These are phyloP conservation scores for Ostrea edulis DNA, from an alignment of 1,140 invertebrate species.

Conservation along the genomic window DNA sequence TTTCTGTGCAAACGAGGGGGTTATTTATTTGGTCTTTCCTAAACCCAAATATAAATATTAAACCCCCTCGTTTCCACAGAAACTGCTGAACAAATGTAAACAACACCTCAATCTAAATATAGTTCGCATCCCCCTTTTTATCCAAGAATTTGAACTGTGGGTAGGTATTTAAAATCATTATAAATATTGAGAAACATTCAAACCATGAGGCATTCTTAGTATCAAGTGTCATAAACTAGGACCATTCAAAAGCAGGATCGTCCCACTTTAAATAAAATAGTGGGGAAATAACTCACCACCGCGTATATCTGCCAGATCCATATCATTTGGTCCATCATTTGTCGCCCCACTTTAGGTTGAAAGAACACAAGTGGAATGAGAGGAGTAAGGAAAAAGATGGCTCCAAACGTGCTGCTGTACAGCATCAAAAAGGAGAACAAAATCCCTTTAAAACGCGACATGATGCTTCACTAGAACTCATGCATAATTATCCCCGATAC, in stretches of 20 bases:
- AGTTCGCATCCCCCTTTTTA: no score
- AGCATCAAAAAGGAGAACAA: slow-evolving; percentile 47
- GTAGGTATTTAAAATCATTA: no score
- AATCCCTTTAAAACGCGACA: slow-evolving; percentile 43
- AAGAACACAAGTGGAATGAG: slow-evolving; percentile 53
- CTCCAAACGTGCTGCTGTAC: slow-evolving; percentile 53
- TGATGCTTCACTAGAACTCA: not conserved
- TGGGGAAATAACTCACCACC: slow-evolving; percentile 40
- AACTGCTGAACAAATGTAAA: no score
- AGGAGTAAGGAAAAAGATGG: slow-evolving; percentile 52
- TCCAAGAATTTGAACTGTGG: no score
- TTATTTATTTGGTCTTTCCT: no score
- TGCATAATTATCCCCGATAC: not conserved
- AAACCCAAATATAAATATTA: no score
- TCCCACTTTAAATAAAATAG: not conserved
- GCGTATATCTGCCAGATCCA: slow-evolving; percentile 56
- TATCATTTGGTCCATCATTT: slow-evolving; percentile 56
- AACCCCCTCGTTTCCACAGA: no score
- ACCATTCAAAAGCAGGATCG: not conserved
- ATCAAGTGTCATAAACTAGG: not conserved
- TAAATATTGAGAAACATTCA: no score
- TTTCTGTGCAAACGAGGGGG: no score
- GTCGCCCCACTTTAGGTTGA: slow-evolving; percentile 50
- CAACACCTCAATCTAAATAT: no score
- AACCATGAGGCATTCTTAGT: no score